Evolutionary conservation across 2,113 vertebrate genomes (phyloP), one percentile per base, ranked within the genome.

Genomic region (Prionailurus bengalensis): DNA sequence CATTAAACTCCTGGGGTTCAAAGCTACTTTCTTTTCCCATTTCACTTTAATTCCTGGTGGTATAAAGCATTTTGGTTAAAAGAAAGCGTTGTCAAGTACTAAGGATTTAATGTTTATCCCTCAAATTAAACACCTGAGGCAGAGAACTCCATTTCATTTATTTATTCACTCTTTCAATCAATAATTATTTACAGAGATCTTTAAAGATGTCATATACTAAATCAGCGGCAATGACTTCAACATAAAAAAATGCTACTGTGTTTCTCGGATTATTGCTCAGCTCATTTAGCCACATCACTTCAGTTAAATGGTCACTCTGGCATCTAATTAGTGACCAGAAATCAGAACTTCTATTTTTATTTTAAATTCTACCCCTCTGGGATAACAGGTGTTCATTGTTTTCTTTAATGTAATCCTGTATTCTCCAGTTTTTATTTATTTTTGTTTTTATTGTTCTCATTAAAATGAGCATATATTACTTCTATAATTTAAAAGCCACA

Each of bases 401-500:
- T 95, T 97, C 86, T 79, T 93, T 86, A 96, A 58, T 36, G 39
- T 4, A 92, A 25, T 95, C 61, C 65, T 92, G 4, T n/a, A 65
- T 23, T 45, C 73, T 74, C 21, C 23, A 76, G 55, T 80, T 96
- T 95, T 79, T 61, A 61, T 58, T 58, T 45, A 45, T 45, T 55
- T 58, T 58, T 58, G 21, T 61, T 61, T 61, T 23, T 61, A 61
- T 61, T 27, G 58, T 23, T 45, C 73, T 74, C 25, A 94, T 79
- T 55, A 88, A 97, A 81, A 7, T 95, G 27, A 95, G 29, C 4
- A 45, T 82, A 8, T 63, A 53, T 70, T 51, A 85, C 36, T 95
- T 81, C 89, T 66, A 87, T 51, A 81, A 87, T 66, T 66, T 93
- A 85, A 97, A 96, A 92, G 63, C n/a, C n/a, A 76, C 19, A 79